Percentiles rank a stretch among this genome's conserved stretches.
Conservation (phyloP, 2,113 vertebrate genomes). For the Polypterus senegalus region DNA sequence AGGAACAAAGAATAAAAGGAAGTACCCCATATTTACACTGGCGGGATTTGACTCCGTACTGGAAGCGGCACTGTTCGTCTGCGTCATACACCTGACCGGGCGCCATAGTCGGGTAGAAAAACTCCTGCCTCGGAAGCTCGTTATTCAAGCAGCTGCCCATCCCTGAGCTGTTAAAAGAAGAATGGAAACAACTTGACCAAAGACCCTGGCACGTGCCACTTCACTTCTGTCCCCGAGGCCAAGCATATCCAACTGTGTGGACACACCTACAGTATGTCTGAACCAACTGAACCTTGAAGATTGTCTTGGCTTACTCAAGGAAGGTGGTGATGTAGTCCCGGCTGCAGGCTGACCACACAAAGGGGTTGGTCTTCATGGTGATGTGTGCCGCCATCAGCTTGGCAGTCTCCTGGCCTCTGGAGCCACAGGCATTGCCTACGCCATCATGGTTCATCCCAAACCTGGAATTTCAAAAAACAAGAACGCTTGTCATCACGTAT, state of each 20-base stretch:
- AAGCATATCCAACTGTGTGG: not conserved
- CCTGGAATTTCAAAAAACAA: constrained; percentile 36
- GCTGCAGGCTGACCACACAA: constrained; percentile 94
- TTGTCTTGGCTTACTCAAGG: constrained; percentile 70
- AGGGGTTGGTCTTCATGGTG: constrained; percentile 97
- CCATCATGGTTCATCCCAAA: constrained; percentile 98
- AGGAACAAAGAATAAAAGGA: not conserved
- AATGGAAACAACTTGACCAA: not conserved
- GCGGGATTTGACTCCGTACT: constrained; percentile 93
- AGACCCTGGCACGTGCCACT: not conserved
- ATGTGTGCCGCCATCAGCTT: constrained; percentile 98
- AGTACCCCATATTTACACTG: constrained; percentile 98
- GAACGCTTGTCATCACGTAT: no score
- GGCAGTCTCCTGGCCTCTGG: constrained; percentile 83
- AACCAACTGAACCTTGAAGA: no score
- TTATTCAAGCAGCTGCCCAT: constrained; percentile 92
- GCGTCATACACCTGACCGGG: constrained; percentile 91
- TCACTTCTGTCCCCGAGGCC: not conserved
- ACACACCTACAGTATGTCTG: no score
- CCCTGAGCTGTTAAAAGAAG: constrained; percentile 58
- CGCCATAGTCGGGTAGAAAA: constrained; percentile 85
- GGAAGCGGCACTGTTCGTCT: constrained; percentile 93
- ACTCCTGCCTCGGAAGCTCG: constrained; percentile 83
- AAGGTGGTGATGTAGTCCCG: constrained; percentile 97
- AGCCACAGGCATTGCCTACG: constrained; percentile 83